These are phyloP conservation scores for Octomys mimax DNA, from an alignment of 2,797 vertebrate genomes.

Conservation along the genomic window DNA sequence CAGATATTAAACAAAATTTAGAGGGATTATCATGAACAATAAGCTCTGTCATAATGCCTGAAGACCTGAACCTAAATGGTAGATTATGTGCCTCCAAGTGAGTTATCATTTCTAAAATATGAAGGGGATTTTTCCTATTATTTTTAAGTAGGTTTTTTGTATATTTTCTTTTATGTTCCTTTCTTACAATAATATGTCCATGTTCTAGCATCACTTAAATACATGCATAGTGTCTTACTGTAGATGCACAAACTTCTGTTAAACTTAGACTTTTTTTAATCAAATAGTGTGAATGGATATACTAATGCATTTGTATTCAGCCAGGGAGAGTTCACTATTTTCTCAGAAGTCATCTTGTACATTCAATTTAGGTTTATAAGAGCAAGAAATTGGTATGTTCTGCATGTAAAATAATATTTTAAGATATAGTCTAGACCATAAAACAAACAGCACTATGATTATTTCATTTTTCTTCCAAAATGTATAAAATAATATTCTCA, in stretches of 20 bases:
- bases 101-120: constrained; percentile 39
- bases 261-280: constrained; percentile 52
- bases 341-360: constrained; percentile 26
- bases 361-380: constrained; percentile 36
- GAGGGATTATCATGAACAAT: constrained; percentile 59
- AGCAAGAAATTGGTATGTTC: background rate
- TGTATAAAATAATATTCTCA: background rate
- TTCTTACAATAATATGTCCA: constrained; percentile 6
- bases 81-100: background rate
- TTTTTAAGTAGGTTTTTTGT: background rate
- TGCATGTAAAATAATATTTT: constrained; percentile 58
- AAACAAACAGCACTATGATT: background rate
- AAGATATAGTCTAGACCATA: background rate
- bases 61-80: constrained; percentile 58
- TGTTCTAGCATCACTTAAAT: background rate
- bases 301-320: background rate
- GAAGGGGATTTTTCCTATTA: background rate
- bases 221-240: constrained; percentile 6
- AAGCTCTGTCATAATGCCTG: constrained; percentile 46
- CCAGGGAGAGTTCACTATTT: constrained; percentile 5
- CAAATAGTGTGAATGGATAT: background rate
- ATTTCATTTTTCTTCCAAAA: constrained; percentile 64
- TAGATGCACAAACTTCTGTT: background rate
- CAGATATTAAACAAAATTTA: constrained; percentile 55
- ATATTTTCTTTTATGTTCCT: background rate